Base-by-base conservation (phyloP, 2,113 vertebrate genomes). In the Oncorhynchus keta region DNA sequence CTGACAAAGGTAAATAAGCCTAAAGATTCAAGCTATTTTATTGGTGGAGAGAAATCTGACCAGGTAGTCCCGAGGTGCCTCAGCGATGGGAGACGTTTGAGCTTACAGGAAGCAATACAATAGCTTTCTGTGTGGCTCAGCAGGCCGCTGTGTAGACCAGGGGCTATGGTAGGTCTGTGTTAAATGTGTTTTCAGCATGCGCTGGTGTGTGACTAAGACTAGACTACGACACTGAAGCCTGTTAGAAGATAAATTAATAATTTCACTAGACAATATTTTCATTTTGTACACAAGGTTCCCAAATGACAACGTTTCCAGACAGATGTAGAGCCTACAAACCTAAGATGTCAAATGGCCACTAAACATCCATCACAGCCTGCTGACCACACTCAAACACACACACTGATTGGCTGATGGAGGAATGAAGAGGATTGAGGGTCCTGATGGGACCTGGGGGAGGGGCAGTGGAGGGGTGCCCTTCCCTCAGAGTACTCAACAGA, bases 211-310 rank as follows among this genome's bases (percentile, higher is more conserved):
- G 84, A 76, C 76, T 86, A 11, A 81, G 74, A 87, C 77, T 86
- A 84, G 39, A 45, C 87, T 87, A 88, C 81, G 16, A 55, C 51
- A 55, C 16, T 55, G 51, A 55, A 55, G 88, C 81, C 72, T 80
- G 86, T 79, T 83, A 89, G 84, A 45, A 45, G 39, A 88, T 76
- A 62, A 62, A 62, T 62, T 22, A 11, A 62, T 55, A 5, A 80
- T 88, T 72, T 55, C 16, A 16, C 51, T 14, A 55, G 77, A 88
- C 83, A 87, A 80, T 83, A 88, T 80, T 83, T 81, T 45, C 9
- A 45, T 89, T 86, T 87, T 84, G 82, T 87, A 88, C 85, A 85
- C 39, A 12, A 45, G 77, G 80, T 55, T 55, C 16, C 51, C 16
- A 55, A 55, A 45, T 45, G 39, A 45, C 39, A 45, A 45, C 2